These are phyloP conservation scores for Anoplophora glabripennis DNA, from an alignment of 1,140 invertebrate species.

Conservation along the genomic window DNA sequence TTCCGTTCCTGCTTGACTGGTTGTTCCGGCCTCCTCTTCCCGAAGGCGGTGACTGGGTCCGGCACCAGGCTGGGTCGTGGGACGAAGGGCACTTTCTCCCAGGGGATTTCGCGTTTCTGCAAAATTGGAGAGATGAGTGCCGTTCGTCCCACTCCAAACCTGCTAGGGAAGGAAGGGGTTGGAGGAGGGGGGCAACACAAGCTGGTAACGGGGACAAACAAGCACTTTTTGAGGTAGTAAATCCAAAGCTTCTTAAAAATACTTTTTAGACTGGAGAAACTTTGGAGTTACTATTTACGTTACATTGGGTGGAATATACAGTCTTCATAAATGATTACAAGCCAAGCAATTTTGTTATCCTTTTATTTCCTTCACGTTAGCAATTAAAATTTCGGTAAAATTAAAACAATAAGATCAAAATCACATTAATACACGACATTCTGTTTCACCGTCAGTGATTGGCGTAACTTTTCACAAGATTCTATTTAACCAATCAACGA, in stretches of 20 bases:
- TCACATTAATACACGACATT: too few relatives aligned
- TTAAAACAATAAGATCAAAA: too few relatives aligned
- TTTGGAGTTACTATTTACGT: neutral
- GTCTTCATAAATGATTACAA: too few relatives aligned
- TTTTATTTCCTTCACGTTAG: too few relatives aligned
- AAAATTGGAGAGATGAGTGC: conserved; percentile 50
- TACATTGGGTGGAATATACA: neutral
- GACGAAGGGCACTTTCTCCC: conserved; percentile 81
- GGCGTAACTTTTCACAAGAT: too few relatives aligned
- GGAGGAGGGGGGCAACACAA: neutral
- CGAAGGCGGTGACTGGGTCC: conserved; percentile 78
- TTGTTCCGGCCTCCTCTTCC: conserved; percentile 53
- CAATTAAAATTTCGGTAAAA: too few relatives aligned
- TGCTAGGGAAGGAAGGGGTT: neutral
- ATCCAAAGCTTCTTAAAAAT: too few relatives aligned
- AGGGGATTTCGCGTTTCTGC: conserved; percentile 75
- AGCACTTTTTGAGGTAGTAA: conserved; percentile 9
- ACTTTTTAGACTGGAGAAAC: too few relatives aligned
- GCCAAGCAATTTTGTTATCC: too few relatives aligned
- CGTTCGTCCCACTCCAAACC: conserved; percentile 30
- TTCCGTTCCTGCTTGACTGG: conserved; percentile 19
- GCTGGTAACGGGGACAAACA: conserved; percentile 24
- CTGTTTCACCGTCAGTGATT: too few relatives aligned
- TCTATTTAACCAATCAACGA: too few relatives aligned
- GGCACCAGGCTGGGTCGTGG: conserved; percentile 76